Evolutionary conservation across 2,888 invertebrate species (phyloP).

Genomic region (Perizoma affinitatum): DNA sequence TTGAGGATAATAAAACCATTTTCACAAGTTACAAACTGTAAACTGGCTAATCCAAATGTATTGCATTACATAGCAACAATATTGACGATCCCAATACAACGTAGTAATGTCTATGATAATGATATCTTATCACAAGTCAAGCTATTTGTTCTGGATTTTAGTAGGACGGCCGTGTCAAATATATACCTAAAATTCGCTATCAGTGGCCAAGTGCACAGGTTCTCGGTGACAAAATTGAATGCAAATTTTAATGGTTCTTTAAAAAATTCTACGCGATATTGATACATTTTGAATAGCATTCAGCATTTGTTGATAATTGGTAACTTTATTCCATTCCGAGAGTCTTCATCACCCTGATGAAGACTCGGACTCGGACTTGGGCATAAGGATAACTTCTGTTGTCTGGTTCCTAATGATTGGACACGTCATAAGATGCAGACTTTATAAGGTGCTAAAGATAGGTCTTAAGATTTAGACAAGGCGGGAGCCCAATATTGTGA

Average conservation of each 20-base stretch:
- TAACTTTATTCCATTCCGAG: no score
- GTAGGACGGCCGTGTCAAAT: slow-evolving; percentile 54
- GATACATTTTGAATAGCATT: no score
- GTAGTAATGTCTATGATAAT: slow-evolving; percentile 53
- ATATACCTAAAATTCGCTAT: slow-evolving; percentile 32
- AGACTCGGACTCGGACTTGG: no score
- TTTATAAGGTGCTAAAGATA: not conserved
- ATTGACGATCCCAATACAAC: slow-evolving; percentile 19
- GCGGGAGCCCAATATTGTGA: slow-evolving; percentile 6
- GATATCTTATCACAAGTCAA: slow-evolving; percentile 67
- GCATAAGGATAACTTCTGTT: no score
- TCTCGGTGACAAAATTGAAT: slow-evolving; percentile 66
- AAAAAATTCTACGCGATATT: slow-evolving; percentile 6
- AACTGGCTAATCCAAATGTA: not conserved
- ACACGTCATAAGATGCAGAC: no score
- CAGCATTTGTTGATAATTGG: no score
- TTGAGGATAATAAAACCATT: not conserved
- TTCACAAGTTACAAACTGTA: not conserved
- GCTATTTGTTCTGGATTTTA: slow-evolving; percentile 64
- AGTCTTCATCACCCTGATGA: no score
- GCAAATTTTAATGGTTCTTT: slow-evolving; percentile 45
- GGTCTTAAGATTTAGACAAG: not conserved
- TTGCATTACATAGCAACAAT: slow-evolving; percentile 9
- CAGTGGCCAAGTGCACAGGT: slow-evolving; percentile 52
- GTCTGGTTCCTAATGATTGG: no score